Conservation (phyloP, 2,797 vertebrate species). For the Calcarius lapponicus region DNA sequence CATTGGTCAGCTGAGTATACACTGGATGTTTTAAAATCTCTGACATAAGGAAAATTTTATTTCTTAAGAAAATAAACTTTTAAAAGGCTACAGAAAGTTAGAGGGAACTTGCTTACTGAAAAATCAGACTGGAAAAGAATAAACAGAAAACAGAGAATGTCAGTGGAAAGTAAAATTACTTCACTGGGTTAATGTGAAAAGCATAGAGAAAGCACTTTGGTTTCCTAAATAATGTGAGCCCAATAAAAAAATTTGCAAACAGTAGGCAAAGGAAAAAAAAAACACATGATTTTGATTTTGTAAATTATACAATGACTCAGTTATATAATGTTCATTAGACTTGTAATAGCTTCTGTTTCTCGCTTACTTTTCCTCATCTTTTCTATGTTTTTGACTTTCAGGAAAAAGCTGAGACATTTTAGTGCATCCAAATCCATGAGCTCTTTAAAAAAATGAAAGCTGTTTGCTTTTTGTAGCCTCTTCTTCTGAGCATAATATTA, state of each 20-base stretch:
- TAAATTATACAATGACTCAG: conserved; percentile 17
- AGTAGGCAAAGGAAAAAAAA: background rate
- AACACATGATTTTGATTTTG: conserved; percentile 26
- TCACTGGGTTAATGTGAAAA: conserved; percentile 17
- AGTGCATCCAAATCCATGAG: background rate
- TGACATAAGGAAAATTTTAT: background rate
- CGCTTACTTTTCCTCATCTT: background rate
- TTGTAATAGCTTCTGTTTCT: conserved; percentile 12
- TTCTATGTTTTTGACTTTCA: background rate
- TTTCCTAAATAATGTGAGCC: background rate
- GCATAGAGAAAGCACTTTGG: background rate
- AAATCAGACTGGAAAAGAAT: background rate
- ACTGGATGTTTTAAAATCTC: background rate
- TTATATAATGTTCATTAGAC: background rate
- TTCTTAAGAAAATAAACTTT: background rate
- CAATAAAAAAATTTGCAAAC: background rate
- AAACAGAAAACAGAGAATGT: background rate
- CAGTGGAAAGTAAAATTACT: background rate
- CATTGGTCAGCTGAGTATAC: background rate
- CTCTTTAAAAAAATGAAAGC: background rate
- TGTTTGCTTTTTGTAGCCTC: background rate
- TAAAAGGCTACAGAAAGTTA: background rate
- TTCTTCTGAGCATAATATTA: background rate
- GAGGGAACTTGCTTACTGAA: background rate
- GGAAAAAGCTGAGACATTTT: background rate